Percentiles rank a stretch among this genome's conserved stretches.
phyloP scores from a whole-genome alignment of 2,888 invertebrate species.

The Zootermopsis nevadensis region DNA sequence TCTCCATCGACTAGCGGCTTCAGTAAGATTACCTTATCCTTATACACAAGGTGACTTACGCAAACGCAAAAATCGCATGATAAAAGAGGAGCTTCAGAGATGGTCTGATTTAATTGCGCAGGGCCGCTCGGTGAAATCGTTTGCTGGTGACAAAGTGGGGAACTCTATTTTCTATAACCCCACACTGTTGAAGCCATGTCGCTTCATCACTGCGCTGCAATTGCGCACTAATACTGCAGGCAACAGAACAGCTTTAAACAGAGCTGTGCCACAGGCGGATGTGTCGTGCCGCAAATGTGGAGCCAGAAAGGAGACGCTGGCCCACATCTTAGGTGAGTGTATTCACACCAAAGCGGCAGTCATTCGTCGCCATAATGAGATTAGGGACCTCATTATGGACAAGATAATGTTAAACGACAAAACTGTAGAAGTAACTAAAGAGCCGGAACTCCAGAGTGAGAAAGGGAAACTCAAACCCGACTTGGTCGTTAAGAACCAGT shows the following conservation, averaged over 20 bases:
- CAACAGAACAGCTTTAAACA: constrained; percentile 42
- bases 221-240: constrained; percentile 57
- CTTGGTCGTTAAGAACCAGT: constrained; percentile 55
- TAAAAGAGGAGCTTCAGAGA: too few species aligned
- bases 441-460: not conserved
- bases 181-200: constrained; percentile 57
- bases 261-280: constrained; percentile 7
- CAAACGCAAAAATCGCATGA: too few species aligned
- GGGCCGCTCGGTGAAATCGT: constrained; percentile 8
- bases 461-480: constrained; percentile 56
- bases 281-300: constrained; percentile 57
- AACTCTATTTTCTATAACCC: constrained; percentile 53
- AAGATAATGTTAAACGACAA: not conserved
- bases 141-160: constrained; percentile 53
- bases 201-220: constrained; percentile 57
- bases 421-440: not conserved
- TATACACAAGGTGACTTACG: too few species aligned
- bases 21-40: too few species aligned
- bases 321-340: constrained; percentile 56
- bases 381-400: not conserved
- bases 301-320: constrained; percentile 57
- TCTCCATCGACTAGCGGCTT: too few species aligned
- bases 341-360: not conserved
- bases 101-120: too few species aligned
- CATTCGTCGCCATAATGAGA: constrained; percentile 26